A percentile compares a stretch with the other conserved stretches of the same genome.
phyloP scores from a whole-genome alignment of 2,113 vertebrate genomes.

The Pelusios castaneus region DNA sequence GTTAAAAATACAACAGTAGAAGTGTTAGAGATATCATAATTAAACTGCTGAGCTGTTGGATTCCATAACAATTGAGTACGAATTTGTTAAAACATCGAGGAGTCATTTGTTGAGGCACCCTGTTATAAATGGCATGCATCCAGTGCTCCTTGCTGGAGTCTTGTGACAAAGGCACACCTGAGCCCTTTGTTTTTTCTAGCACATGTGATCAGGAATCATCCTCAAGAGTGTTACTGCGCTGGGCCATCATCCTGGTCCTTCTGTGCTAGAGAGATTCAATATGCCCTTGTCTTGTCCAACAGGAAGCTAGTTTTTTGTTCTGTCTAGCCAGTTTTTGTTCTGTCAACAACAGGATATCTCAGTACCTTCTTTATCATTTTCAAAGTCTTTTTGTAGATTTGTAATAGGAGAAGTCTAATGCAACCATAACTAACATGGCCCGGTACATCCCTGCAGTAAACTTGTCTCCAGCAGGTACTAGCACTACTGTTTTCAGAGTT shows the following conservation, averaged over 20 bases:
- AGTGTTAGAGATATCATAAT: background rate
- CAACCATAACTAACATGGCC: background rate
- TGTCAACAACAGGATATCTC: background rate
- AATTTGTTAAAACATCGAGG: background rate
- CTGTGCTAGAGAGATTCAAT: background rate
- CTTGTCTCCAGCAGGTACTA: background rate
- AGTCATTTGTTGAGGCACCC: background rate
- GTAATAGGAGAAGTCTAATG: background rate
- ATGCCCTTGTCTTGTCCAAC: background rate
- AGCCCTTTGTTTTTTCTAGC: background rate
- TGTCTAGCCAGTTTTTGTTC: fast-evolving
- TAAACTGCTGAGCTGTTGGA: background rate
- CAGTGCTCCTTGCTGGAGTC: background rate
- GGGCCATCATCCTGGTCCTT: no score
- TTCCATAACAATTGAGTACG: background rate
- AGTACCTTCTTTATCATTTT: background rate
- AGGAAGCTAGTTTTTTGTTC: background rate
- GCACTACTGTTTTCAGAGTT: background rate
- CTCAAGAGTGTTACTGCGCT: no score
- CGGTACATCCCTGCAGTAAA: background rate
- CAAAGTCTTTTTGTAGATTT: background rate
- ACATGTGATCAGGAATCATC: background rate
- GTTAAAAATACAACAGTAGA: background rate
- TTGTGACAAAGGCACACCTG: no score
- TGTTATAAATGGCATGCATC: no score